phyloP scores from a whole-genome alignment of 2,797 vertebrate species.

The Enteromius radiatus region DNA sequence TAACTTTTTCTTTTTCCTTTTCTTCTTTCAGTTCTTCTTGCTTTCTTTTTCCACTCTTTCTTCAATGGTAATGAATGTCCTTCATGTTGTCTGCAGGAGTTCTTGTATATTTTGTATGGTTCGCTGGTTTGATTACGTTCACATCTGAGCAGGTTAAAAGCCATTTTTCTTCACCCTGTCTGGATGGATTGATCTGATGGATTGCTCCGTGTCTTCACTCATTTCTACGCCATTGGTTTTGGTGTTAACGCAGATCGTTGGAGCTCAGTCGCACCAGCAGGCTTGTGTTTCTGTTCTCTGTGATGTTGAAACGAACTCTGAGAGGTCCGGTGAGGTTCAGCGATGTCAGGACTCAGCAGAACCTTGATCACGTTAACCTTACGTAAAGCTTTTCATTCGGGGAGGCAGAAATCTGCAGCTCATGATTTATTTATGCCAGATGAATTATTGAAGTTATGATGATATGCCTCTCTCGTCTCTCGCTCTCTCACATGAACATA shows the following conservation, averaged over 20 bases:
- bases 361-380: conserved; percentile 24
- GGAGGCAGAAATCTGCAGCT: conserved; percentile 64
- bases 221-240: conserved; percentile 18
- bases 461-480: conserved; percentile 11
- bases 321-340: background rate
- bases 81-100: background rate
- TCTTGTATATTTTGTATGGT: too few species aligned
- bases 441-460: conserved; percentile 75
- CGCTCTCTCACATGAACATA: background rate
- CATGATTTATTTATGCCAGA: conserved; percentile 79
- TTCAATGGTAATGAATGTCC: background rate
- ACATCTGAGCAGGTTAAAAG: background rate
- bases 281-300: background rate
- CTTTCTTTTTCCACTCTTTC: background rate
- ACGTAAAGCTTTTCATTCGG: conserved; percentile 55
- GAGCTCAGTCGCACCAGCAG: background rate
- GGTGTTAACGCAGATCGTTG: background rate
- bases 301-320: background rate
- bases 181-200: background rate
- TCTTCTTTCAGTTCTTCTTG: background rate
- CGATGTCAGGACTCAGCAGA: background rate
- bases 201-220: conserved; percentile 4
- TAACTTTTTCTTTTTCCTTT: background rate
- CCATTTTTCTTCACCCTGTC: background rate
- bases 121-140: background rate